These are phyloP conservation scores for Scotopteryx bipunctaria DNA, from an alignment of 2,888 invertebrate species.

Conservation along the genomic window DNA sequence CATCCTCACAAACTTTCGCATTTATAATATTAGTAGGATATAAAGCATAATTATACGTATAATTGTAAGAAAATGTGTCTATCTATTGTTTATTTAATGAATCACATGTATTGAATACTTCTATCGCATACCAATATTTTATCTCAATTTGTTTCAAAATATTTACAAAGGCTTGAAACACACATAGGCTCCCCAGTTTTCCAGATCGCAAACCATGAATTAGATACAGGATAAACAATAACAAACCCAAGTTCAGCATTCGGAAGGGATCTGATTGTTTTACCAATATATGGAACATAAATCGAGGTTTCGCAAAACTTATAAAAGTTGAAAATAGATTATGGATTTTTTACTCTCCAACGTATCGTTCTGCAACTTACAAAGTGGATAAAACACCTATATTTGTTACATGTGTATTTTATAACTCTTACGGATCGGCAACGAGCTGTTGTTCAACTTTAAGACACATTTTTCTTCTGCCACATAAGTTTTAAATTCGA, in stretches of 20 bases:
- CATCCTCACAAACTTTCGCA: too few relatives aligned
- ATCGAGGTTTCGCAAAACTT: constrained; percentile 45
- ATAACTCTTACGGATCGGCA: constrained; percentile 1
- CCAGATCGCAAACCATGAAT: constrained; percentile 1
- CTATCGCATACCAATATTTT: background rate
- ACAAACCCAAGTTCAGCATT: constrained; percentile 35
- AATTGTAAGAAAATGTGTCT: too few relatives aligned
- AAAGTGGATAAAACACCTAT: constrained; percentile 28
- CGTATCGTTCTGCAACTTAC: constrained; percentile 27
- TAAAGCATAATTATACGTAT: too few relatives aligned
- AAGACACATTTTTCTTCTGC: background rate
- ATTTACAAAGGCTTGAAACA: constrained; percentile 11
- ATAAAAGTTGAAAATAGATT: constrained; percentile 55
- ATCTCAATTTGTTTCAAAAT: constrained; percentile 1
- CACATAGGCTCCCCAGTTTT: constrained; percentile 11
- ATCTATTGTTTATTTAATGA: too few relatives aligned
- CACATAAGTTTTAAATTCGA: too few relatives aligned
- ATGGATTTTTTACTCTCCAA: constrained; percentile 49
- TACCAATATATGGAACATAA: constrained; percentile 44
- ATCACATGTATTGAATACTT: too few relatives aligned
- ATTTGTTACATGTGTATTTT: constrained; percentile 35
- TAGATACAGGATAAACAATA: constrained; percentile 28
- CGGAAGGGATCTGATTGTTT: constrained; percentile 43
- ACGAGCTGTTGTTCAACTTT: background rate
- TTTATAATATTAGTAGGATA: too few relatives aligned